Evolutionary conservation across 2,113 vertebrate species (phyloP).

Genomic region (Arothron firmamentum): DNA sequence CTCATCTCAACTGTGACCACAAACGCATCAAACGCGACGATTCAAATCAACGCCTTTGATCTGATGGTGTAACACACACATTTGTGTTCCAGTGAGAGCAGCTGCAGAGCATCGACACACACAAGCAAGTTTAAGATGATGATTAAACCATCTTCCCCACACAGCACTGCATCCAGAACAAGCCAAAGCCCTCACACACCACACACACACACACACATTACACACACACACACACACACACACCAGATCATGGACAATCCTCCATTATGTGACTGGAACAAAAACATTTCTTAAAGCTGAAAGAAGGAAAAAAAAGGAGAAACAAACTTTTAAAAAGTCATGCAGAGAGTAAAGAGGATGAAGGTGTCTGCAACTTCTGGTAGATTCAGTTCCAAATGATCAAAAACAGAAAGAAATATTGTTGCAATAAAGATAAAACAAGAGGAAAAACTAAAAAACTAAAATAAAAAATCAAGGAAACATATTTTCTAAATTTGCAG

Average conservation of each 20-base stretch:
- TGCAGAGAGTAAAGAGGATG: neutral
- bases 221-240: constrained; percentile 30
- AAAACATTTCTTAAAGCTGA: constrained; percentile 15
- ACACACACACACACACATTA: constrained; percentile 21
- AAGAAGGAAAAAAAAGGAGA: neutral
- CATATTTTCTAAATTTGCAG: constrained; percentile 15
- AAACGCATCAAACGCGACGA: neutral
- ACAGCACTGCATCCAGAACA: constrained; percentile 2
- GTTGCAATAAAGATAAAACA: neutral
- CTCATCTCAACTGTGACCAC: too few relatives aligned
- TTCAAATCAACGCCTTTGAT: neutral
- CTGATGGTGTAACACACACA: too few relatives aligned
- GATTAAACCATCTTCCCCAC: neutral
- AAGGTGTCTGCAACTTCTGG: constrained; percentile 41
- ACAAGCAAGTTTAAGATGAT: constrained; percentile 8
- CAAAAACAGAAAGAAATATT: neutral
- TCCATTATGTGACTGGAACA: constrained; percentile 28
- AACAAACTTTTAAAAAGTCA: neutral
- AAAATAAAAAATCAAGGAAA: neutral
- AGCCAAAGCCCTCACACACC: constrained; percentile 22
- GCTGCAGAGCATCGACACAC: neutral
- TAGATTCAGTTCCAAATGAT: neutral
- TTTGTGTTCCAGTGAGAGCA: too few relatives aligned
- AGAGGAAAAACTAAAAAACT: neutral
- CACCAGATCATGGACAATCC: constrained; percentile 40